Evolutionary conservation across 2,888 invertebrate species (phyloP).

Genomic region (Spisula subtruncata): DNA sequence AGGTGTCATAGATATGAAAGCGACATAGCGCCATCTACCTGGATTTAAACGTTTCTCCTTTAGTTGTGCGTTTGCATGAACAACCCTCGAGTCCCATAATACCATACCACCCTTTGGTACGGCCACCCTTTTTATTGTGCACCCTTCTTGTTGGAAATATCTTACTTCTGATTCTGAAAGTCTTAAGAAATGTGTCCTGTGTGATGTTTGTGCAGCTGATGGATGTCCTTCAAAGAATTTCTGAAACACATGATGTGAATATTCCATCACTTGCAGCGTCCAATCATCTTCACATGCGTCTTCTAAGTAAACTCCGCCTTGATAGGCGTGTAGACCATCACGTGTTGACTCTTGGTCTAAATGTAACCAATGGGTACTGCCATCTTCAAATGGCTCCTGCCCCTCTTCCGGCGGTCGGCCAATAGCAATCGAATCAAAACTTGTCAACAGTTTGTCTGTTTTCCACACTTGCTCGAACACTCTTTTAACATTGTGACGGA

Average conservation of each 20-base stretch:
- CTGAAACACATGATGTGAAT: constrained; percentile 72
- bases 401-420: constrained; percentile 76
- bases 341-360: constrained; percentile 75
- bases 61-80: constrained; percentile 80
- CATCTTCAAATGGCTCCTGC: constrained; percentile 52
- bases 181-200: constrained; percentile 60
- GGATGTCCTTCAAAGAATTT: constrained; percentile 66
- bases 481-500: constrained; percentile 70
- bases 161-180: constrained; percentile 62
- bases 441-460: constrained; percentile 79
- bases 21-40: constrained; percentile 77
- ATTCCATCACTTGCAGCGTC: constrained; percentile 74
- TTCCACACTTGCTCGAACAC: constrained; percentile 78
- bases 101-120: constrained; percentile 82
- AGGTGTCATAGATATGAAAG: constrained; percentile 81
- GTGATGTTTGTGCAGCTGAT: constrained; percentile 39
- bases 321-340: constrained; percentile 78
- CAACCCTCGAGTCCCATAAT: constrained; percentile 81
- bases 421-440: constrained; percentile 78
- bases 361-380: constrained; percentile 72
- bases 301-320: constrained; percentile 80
- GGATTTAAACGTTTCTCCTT: constrained; percentile 65
- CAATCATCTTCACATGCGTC: constrained; percentile 75
- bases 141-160: constrained; percentile 71
- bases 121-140: constrained; percentile 70